phyloP scores from a whole-genome alignment of 2,113 vertebrate species.

The Saiga tatarica region DNA sequence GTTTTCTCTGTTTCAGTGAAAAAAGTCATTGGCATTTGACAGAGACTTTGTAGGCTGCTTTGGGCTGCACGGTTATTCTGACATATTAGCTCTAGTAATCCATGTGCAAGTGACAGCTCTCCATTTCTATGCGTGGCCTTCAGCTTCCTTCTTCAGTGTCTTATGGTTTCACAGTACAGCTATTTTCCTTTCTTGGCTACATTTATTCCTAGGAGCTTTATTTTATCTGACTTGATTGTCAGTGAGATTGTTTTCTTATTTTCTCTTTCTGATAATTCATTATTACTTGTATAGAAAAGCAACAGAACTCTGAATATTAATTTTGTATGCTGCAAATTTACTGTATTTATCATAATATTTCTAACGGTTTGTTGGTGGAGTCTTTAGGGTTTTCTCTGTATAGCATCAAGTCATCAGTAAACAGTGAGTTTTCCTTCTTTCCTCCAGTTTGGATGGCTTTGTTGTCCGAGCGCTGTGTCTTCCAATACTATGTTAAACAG shows the following conservation, averaged over 20 bases:
- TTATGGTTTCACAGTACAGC: not conserved
- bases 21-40: not conserved
- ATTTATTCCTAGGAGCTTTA: not conserved
- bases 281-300: not conserved
- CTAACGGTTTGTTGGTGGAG: not conserved
- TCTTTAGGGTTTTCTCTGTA: not conserved
- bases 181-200: not conserved
- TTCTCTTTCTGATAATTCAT: not conserved
- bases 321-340: not conserved
- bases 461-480: not conserved
- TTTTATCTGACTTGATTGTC: not conserved
- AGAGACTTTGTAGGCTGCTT: not conserved
- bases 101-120: not conserved
- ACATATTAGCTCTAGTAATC: not conserved
- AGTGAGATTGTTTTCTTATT: not conserved
- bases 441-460: not conserved
- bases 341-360: not conserved
- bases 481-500: not conserved
- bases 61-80: not conserved
- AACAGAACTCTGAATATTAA: not conserved
- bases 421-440: not conserved
- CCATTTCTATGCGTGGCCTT: not conserved
- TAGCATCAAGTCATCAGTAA: not conserved
- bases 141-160: accelerated
- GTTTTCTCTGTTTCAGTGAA: not conserved